Conservation (phyloP, 2,888 invertebrate genomes). For the Phyto melanocephala region DNA sequence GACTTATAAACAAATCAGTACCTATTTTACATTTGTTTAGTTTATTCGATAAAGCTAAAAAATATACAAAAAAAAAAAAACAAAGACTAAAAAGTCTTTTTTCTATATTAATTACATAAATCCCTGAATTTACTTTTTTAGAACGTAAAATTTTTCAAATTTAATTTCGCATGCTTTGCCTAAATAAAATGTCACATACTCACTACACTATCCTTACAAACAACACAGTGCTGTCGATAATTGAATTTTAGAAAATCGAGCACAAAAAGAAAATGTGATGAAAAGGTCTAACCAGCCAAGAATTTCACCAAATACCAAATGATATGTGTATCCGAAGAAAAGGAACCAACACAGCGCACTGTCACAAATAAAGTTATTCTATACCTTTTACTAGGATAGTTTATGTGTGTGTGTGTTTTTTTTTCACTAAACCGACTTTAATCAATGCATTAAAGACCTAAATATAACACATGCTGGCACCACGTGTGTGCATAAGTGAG, state of each 20-base stretch:
- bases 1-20: not conserved
- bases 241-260: constrained; percentile 60
- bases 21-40: constrained; percentile 15
- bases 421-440: constrained; percentile 9
- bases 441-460: constrained; percentile 30
- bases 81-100: constrained; percentile 17
- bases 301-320: constrained; percentile 3
- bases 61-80: not conserved
- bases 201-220: constrained; percentile 29
- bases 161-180: constrained; percentile 4
- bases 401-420: not conserved
- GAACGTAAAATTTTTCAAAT: constrained; percentile 6
- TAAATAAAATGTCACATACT: constrained; percentile 32
- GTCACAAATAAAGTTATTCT: no score
- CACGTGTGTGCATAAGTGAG: not conserved
- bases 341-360: not conserved
- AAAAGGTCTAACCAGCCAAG: constrained; percentile 33
- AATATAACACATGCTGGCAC: constrained; percentile 46
- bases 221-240: constrained; percentile 52
- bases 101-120: constrained; percentile 38
- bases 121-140: constrained; percentile 20
- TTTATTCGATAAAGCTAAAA: constrained; percentile 2
- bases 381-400: no score
- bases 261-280: constrained; percentile 33
- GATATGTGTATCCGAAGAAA: constrained; percentile 33